These are phyloP conservation scores for Rallus limicola DNA, from an alignment of 2,113 vertebrate genomes.

Conservation along the genomic window DNA sequence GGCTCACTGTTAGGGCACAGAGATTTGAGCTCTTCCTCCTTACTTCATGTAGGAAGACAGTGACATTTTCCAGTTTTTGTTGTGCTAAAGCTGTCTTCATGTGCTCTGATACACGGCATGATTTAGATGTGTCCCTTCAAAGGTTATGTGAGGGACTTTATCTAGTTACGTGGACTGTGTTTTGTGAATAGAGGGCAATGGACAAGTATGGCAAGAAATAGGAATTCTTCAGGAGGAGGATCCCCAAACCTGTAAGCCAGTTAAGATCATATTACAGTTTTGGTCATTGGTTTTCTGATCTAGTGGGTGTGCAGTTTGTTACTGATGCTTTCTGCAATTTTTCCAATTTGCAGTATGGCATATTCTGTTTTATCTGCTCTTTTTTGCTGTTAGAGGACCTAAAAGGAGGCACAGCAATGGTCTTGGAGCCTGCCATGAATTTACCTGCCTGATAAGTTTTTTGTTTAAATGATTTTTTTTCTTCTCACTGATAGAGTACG, in stretches of 20 bases:
- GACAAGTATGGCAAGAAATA: not conserved
- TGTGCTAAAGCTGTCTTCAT: not conserved
- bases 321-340: not conserved
- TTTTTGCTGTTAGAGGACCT: not conserved
- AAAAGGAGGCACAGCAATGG: not conserved
- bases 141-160: not conserved
- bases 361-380: not conserved
- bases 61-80: not conserved
- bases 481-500: not conserved
- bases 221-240: not conserved
- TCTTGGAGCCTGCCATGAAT: not conserved
- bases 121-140: not conserved
- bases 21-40: not conserved
- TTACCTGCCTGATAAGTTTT: conserved; percentile 40
- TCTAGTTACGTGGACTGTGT: not conserved
- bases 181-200: not conserved
- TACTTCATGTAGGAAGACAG: not conserved
- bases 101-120: not conserved
- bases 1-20: not conserved
- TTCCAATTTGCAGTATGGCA: not conserved
- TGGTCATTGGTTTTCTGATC: not conserved
- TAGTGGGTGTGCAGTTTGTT: not conserved
- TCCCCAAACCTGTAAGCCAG: not conserved
- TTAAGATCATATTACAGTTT: not conserved
- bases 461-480: not conserved